phyloP scores from a whole-genome alignment of 1,140 invertebrate species.

The Lepidurus packardi region DNA sequence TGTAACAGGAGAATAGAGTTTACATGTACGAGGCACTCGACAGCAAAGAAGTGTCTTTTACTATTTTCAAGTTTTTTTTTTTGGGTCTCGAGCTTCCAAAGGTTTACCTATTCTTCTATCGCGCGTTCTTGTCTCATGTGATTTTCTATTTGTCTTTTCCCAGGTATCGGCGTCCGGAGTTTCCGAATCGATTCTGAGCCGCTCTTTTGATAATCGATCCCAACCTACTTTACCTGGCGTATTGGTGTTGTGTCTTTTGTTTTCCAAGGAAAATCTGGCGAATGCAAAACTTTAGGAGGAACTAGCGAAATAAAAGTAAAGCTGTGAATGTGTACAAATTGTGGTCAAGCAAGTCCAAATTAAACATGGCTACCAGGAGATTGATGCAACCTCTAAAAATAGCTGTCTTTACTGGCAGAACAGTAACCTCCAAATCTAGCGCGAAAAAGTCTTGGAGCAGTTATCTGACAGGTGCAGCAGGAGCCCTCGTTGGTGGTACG shows the following conservation, averaged over 20 bases:
- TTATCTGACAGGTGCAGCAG: background rate
- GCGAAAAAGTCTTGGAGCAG: background rate
- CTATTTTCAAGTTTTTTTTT: background rate
- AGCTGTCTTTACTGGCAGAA: background rate
- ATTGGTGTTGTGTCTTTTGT: background rate
- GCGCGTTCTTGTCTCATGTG: background rate
- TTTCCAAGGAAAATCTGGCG: background rate
- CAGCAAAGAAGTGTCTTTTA: background rate
- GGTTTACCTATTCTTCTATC: background rate
- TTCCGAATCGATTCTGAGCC: too few species aligned
- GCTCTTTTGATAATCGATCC: too few species aligned
- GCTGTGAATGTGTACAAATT: background rate
- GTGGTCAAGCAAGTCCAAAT: background rate
- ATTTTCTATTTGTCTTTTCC: too few species aligned
- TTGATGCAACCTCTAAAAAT: background rate
- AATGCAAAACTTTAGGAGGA: background rate
- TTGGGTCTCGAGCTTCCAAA: background rate
- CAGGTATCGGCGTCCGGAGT: too few species aligned
- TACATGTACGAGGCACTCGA: background rate
- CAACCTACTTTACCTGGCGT: too few species aligned
- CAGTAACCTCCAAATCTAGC: background rate
- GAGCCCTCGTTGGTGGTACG: conserved; percentile 2
- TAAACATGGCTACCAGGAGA: conserved; percentile 4
- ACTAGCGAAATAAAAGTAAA: background rate
- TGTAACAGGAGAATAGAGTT: background rate